These are phyloP conservation scores for Tiliacea citrago DNA, from an alignment of 2,888 invertebrate species.

Conservation along the genomic window DNA sequence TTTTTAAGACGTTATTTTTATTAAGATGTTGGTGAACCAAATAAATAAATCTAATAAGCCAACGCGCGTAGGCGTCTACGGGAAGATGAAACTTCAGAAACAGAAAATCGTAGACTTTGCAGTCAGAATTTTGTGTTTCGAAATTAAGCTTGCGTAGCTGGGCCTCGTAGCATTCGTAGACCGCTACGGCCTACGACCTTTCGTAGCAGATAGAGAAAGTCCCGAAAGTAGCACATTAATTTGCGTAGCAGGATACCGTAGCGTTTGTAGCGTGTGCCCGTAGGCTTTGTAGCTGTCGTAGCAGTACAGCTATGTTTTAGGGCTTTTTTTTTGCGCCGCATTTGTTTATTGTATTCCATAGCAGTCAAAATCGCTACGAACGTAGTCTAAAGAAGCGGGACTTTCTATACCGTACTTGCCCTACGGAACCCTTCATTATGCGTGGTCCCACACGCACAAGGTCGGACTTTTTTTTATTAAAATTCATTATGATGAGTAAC, in stretches of 20 bases:
- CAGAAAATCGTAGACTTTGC: not conserved
- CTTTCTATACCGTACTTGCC: too few species aligned
- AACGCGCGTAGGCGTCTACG: not conserved
- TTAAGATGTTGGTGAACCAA: too few species aligned
- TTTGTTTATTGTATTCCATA: not conserved
- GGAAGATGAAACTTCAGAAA: not conserved
- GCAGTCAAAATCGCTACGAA: not conserved
- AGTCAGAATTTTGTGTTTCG: not conserved
- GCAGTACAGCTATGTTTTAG: not conserved
- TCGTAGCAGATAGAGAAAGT: constrained; percentile 38
- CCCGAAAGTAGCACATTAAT: not conserved
- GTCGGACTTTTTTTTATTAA: not conserved
- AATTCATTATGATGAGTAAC: too few species aligned
- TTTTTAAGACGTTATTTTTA: too few species aligned
- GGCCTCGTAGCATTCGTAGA: constrained; percentile 39
- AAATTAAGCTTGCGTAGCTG: constrained; percentile 1
- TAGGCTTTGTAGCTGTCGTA: constrained; percentile 4
- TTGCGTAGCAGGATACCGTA: constrained; percentile 28
- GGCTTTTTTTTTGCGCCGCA: not conserved
- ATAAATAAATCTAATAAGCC: too few species aligned
- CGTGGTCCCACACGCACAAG: too few species aligned
- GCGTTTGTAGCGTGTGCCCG: constrained; percentile 25
- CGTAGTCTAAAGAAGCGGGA: too few species aligned
- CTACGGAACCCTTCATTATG: too few species aligned
- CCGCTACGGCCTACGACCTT: constrained; percentile 32